Evolutionary conservation across 2,113 vertebrate species (phyloP).

Genomic region (Bettongia penicillata): DNA sequence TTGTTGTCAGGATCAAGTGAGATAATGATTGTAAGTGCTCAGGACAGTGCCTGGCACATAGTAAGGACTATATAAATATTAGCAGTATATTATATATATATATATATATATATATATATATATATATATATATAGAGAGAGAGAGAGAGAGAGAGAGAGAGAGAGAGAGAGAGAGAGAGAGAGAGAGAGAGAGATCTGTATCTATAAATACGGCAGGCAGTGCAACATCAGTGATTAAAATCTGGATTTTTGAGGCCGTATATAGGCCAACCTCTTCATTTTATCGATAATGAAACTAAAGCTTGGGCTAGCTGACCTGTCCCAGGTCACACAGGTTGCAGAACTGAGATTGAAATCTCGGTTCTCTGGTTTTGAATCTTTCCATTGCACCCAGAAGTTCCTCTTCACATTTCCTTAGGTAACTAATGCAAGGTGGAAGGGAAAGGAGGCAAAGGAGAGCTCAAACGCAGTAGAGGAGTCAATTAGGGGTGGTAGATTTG

Average conservation of each 20-base stretch:
- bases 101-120: too few species aligned
- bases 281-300: not conserved
- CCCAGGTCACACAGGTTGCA: not conserved
- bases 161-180: too few species aligned
- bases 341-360: not conserved
- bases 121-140: too few species aligned
- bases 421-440: not conserved
- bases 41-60: not conserved
- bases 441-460: not conserved
- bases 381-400: not conserved
- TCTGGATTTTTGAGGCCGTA: not conserved
- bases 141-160: too few species aligned
- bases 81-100: not conserved
- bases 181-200: too few species aligned
- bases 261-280: not conserved
- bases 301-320: not conserved
- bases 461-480: not conserved
- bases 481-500: not conserved
- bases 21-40: not conserved
- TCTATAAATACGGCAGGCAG: not conserved
- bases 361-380: not conserved
- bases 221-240: not conserved
- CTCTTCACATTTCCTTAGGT: not conserved
- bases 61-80: not conserved
- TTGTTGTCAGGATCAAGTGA: not conserved